phyloP scores from a whole-genome alignment of 2,113 vertebrate genomes.

The Aplodontia rufa region DNA sequence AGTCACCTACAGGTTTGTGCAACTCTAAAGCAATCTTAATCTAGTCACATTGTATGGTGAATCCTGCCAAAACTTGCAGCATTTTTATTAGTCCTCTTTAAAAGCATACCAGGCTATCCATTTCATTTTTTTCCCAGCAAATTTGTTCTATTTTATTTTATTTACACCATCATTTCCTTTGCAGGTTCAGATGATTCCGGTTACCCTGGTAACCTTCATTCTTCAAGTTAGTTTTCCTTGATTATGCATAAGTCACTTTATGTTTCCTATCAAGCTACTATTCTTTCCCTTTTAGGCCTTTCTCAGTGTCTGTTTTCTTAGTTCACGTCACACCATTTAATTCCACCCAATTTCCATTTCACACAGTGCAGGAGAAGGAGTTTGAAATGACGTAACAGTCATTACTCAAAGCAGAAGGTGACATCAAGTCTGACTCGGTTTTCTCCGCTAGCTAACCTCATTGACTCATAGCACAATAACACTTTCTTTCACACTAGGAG shows the following conservation, averaged over 20 bases:
- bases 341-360: constrained; percentile 89
- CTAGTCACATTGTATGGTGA: constrained; percentile 63
- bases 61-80: constrained; percentile 61
- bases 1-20: constrained; percentile 78
- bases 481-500: constrained; percentile 89
- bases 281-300: constrained; percentile 85
- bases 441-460: constrained; percentile 88
- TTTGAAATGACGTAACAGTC: constrained; percentile 90
- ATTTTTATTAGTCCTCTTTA: constrained; percentile 58
- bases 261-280: constrained; percentile 85
- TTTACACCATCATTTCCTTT: constrained; percentile 94
- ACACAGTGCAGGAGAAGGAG: constrained; percentile 89
- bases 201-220: constrained; percentile 98
- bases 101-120: constrained; percentile 79
- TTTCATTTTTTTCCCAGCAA: constrained; percentile 82
- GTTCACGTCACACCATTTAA: constrained; percentile 88
- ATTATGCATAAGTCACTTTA: constrained; percentile 93
- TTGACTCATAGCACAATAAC: constrained; percentile 87
- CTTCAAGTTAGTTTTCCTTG: constrained; percentile 96
- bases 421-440: constrained; percentile 87
- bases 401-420: constrained; percentile 92
- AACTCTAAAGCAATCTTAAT: constrained; percentile 72
- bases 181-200: constrained; percentile 94
- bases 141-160: constrained; percentile 79
- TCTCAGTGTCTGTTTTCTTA: constrained; percentile 84